Percentiles rank a stretch among this genome's conserved stretches.
These are phyloP conservation scores for Phaedon cochleariae DNA, from an alignment of 2,888 invertebrate species.

Conservation along the genomic window DNA sequence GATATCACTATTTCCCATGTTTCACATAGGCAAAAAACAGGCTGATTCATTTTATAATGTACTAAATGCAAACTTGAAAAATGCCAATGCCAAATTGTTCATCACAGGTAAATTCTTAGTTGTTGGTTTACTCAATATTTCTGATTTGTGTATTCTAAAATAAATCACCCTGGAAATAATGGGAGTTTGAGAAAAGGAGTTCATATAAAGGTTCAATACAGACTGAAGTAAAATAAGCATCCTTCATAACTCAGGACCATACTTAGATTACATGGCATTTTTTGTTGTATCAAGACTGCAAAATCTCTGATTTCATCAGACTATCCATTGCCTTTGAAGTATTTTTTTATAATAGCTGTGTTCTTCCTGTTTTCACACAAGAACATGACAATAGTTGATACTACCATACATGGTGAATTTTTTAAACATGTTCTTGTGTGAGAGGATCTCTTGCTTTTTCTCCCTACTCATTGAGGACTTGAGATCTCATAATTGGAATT, in stretches of 20 bases:
- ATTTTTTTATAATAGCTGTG: no score
- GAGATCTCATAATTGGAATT: neutral
- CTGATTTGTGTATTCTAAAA: neutral
- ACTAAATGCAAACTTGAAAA: neutral
- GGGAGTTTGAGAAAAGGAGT: slow-evolving; percentile 2
- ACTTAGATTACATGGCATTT: no score
- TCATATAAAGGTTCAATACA: neutral
- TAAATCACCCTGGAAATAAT: neutral
- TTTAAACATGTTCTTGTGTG: neutral
- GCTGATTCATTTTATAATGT: neutral
- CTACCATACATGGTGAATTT: neutral
- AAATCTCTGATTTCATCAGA: neutral
- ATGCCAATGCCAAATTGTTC: no score
- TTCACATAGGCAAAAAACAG: neutral
- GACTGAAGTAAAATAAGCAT: neutral
- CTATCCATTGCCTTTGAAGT: neutral
- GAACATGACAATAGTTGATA: neutral
- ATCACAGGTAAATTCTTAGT: no score
- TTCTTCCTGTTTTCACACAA: neutral
- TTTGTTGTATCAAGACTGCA: no score
- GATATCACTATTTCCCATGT: neutral
- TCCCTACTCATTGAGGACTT: slow-evolving; percentile 10
- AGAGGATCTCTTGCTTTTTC: slow-evolving; percentile 2
- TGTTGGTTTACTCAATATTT: no score
- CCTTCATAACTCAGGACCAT: neutral